A percentile compares a stretch with the other conserved stretches of the same genome.
Conservation (phyloP, 37 sponge, comb jelly and placozoan genomes). For the Tethya wilhelma region DNA sequence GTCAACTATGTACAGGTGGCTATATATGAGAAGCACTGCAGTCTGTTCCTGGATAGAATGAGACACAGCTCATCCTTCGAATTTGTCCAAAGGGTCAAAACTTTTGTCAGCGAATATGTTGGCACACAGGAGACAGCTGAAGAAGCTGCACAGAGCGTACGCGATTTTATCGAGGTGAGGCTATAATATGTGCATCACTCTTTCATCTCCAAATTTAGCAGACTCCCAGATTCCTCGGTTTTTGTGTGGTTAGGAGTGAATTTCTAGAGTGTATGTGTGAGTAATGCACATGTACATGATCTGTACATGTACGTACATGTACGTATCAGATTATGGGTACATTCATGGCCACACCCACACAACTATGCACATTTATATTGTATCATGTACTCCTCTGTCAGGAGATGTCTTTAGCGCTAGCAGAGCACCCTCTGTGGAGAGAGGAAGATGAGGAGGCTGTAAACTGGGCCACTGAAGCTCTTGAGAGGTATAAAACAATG, state of each 20-base stretch:
- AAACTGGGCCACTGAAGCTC: conserved; percentile 50
- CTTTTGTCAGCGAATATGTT: conserved; percentile 27
- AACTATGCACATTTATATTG: too few species aligned
- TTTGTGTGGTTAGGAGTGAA: not conserved
- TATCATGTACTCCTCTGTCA: conserved; percentile 12
- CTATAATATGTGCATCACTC: not conserved
- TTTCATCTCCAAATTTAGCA: not conserved
- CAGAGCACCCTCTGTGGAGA: conserved; percentile 72
- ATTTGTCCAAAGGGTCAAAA: conserved; percentile 64
- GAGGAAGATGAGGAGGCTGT: conserved; percentile 41
- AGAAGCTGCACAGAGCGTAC: conserved; percentile 1
- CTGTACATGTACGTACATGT: too few species aligned
- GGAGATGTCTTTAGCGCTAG: conserved; percentile 33
- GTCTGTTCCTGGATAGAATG: conserved; percentile 63
- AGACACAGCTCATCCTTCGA: conserved; percentile 52
- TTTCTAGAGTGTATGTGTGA: too few species aligned
- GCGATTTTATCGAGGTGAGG: conserved; percentile 36
- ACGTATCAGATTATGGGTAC: too few species aligned
- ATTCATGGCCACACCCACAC: too few species aligned
- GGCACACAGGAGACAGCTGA: conserved; percentile 13
- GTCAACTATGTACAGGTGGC: conserved; percentile 13
- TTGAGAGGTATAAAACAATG: conserved; percentile 47
- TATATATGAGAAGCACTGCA: conserved; percentile 22
- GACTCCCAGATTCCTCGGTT: not conserved
- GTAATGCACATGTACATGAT: too few species aligned